Evolutionary conservation across 2,113 vertebrate genomes (phyloP), one percentile per base, ranked within the genome.

Genomic region (Eleginops maclovinus): DNA sequence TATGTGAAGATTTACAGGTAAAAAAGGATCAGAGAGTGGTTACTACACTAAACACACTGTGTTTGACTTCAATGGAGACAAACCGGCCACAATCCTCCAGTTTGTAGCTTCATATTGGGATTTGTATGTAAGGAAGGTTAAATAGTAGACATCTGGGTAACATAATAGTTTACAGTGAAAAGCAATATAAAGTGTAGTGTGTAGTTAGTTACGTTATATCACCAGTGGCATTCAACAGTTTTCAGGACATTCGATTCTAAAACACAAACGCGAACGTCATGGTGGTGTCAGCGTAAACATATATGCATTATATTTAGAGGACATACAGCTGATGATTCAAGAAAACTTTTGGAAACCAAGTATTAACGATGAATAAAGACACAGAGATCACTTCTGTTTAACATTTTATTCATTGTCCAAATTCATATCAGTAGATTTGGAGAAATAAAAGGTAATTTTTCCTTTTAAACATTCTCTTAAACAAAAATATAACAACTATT

Each of bases 401-500:
- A 89, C 76, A 83, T 85, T 94, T 95, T 94, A 94, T 94, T 94
- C 79, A 88, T 91, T 49, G 78, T 93, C 91, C 90, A 92, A 93
- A 92, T 92, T 93, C 77, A 88, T 90, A 89, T 93, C 92, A 93
- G 93, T 93, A 95, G 94, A 93, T 83, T 94, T 95, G 88, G 93
- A 94, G 95, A 94, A 95, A 93, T 96, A 96, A 97, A 96, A 95
- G 93, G 89, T 95, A 91, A 62, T 90, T 96, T 75, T 82, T 83
- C 46, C 47, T 79, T 80, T 93, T 87, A 95, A 94, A 96, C 96
- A 97, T 96, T 96, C 95, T 98, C 93, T 98, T 97, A 94, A 97
- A 97, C 95, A 97, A 98, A 93, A 99, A 98, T 98, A 98, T 95
- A 97, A 96, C 96, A 97, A 97, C 93, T 97, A 97, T 97, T 95